Evolutionary conservation across 2,888 invertebrate genomes (phyloP), one percentile per base, ranked within the genome.

Genomic region (Pseudococcus viburni): DNA sequence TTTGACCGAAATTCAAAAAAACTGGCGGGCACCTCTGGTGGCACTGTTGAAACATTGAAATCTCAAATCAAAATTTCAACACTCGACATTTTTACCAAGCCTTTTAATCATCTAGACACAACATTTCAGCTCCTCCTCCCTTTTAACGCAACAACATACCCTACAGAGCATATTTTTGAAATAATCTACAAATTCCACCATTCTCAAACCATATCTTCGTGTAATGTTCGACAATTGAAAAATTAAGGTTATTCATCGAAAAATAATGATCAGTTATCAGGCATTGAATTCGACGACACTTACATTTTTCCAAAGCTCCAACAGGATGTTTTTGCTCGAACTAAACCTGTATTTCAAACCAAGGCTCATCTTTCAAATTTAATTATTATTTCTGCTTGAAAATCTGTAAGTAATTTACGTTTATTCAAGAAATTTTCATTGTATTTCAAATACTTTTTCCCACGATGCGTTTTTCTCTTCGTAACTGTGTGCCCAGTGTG

Each of bases 311-410:
- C 42, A 64, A 51, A 51, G 15, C 68, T 22, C 68, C 26, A 33
- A 85, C 85, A 64, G 85, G 85, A 85, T 85, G 85, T 85, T 85
- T 85, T 64, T 17, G 59, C 33, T 48, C 26, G 26, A 68, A 22
- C 22, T 26, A 33, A 85, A 85, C 85, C 55, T 85, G 33, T 85
- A 64, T 19, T 85, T 85, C 26, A 55, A 85, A n/a, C 33, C 55
- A 85, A 85, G 85, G 59, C 33, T 85, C n/a, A 59, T 85, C 33
- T 85, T 85, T n/a, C 59, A 55, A 19, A 59, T 55, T 59, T 59
- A 59, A 85, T 85, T 59, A 33, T 64, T 85, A 85, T 85, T 85
- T 59, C 85, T 51, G 33, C 6, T 55, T 26, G 26, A 85, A 85
- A 64, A 85, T 85, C 33, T 39, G 68, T 68, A 68, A 68, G 68